Evolutionary conservation across 2,888 invertebrate species (phyloP).

Genomic region (Drosophila kanekoi): DNA sequence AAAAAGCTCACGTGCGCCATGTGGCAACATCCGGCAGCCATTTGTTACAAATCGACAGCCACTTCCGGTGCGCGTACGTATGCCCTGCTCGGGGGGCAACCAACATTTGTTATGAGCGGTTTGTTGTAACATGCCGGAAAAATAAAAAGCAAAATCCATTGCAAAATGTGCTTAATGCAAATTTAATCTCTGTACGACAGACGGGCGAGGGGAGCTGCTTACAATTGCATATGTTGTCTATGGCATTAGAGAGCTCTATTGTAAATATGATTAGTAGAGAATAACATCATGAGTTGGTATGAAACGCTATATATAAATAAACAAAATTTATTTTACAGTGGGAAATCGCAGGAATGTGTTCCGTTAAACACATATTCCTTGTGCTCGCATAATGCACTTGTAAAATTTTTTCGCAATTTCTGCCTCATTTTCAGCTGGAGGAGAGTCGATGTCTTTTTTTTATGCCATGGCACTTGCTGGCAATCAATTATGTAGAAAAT

Average conservation of each 20-base stretch:
- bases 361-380: too few relatives aligned
- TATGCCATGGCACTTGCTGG: constrained; percentile 43
- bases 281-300: neutral
- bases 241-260: neutral
- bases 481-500: constrained; percentile 71
- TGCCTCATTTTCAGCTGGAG: constrained; percentile 22
- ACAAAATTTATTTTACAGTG: too few relatives aligned
- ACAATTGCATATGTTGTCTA: neutral
- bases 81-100: constrained; percentile 4
- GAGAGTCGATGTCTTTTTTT: constrained; percentile 41
- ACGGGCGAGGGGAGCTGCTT: too few relatives aligned
- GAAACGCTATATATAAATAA: too few relatives aligned
- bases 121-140: constrained; percentile 38
- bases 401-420: constrained; percentile 37
- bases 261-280: neutral
- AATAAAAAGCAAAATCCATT: constrained; percentile 38
- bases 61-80: constrained; percentile 68
- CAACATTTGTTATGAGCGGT: constrained; percentile 58
- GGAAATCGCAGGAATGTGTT: too few relatives aligned
- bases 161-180: constrained; percentile 49
- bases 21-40: constrained; percentile 78
- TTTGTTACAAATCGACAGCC: constrained; percentile 79
- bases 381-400: neutral
- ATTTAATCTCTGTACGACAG: constrained; percentile 51
- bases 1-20: constrained; percentile 64